Evolutionary conservation across 2,888 invertebrate species (phyloP), one percentile per base, ranked within the genome.

Genomic region (Chrysolina haemoptera): DNA sequence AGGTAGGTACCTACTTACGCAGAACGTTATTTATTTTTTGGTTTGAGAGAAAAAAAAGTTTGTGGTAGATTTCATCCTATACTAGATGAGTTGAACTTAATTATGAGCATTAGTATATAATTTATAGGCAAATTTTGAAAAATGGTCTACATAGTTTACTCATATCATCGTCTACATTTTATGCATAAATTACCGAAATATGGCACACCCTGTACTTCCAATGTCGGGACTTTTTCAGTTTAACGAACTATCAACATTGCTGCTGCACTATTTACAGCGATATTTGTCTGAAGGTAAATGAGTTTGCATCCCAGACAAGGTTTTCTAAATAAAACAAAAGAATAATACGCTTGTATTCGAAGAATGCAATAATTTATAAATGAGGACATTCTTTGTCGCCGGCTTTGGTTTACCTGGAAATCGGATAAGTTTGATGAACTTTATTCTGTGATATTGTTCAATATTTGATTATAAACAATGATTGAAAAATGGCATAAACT

Each of bases 241-340:
- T 22, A 59, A 59, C 59, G 59, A 59, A 59, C 16, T 27, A 27
- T 59, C 5, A 59, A 59, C 59, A 59, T 59, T 35, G 59, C 10
- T 46, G 22, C 41, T 22, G 27, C 16, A 65, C 65, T 22, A 65
- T 65, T 43, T 46, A n/a, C 46, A 65, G 65, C 43, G 22, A 64
- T 64, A 64, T 64, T 41, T 22, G 64, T 64, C 46, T 46, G 64
- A 65, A 65, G 65, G 65, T 65, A 65, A 65, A 65, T 65, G 65
- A 46, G 65, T 22, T 65, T 43, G 65, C 65, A 65, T 48, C 46
- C 43, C 65, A 65, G 65, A 65, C 65, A 65, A 65, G 65, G 65
- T 65, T 65, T 65, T 22, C 22, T 14, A 65, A 65, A 65, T 41
- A 48, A 65, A 65, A 65, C 65, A 65, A 65, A 65, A 65, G 65